These are phyloP conservation scores for Cataglyphis rosenhaueri DNA, from an alignment of 2,888 invertebrate genomes.

Conservation along the genomic window DNA sequence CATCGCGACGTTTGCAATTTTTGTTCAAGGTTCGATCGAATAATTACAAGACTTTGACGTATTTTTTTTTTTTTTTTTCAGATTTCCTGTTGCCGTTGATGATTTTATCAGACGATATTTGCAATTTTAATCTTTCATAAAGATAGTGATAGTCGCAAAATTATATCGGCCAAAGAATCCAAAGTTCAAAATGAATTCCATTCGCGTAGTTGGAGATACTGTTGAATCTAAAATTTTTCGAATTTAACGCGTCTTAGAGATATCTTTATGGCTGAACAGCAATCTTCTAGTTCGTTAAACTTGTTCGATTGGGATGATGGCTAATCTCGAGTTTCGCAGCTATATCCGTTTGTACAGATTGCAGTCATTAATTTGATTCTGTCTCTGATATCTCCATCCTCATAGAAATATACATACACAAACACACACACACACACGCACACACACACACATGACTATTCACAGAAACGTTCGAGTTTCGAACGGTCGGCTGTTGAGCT, in stretches of 20 bases:
- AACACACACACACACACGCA: neutral
- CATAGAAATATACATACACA: neutral
- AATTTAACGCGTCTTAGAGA: neutral
- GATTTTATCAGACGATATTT: neutral
- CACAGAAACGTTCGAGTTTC: neutral
- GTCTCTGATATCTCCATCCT: neutral
- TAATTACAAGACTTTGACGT: neutral
- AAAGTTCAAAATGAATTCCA: neutral
- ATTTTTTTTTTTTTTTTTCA: neutral
- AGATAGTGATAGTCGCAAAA: neutral
- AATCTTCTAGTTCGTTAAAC: neutral
- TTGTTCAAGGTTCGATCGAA: neutral
- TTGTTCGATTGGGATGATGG: neutral
- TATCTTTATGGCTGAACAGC: neutral
- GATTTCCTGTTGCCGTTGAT: neutral
- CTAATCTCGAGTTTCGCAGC: neutral
- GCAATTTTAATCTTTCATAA: neutral
- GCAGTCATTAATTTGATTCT: conserved; percentile 14
- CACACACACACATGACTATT: neutral
- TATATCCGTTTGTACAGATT: neutral
- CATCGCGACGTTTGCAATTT: conserved; percentile 14
- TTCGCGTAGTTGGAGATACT: neutral
- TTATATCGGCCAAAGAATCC: neutral
- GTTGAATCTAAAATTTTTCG: neutral
- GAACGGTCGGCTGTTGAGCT: neutral